Percentiles rank a stretch among this genome's conserved stretches.
Evolutionary conservation across 2,888 invertebrate species (phyloP).

Genomic region (Allolobophora icterica): DNA sequence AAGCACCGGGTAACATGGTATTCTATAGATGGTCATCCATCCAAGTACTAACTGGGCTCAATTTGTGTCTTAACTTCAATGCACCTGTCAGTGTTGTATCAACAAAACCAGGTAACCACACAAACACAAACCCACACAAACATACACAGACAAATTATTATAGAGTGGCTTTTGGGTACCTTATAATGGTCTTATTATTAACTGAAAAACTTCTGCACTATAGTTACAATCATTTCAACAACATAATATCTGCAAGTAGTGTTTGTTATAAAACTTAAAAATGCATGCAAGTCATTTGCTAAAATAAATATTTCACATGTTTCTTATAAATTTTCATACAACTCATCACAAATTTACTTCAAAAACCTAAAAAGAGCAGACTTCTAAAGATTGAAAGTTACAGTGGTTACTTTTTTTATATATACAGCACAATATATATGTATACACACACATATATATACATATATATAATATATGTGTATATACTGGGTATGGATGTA

Average conservation of each 20-base stretch:
- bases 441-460: too few species aligned
- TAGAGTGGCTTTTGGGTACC: not conserved
- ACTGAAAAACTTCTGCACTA: constrained; percentile 14
- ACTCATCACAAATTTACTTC: not conserved
- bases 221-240: not conserved
- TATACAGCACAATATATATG: too few species aligned
- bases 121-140: too few species aligned
- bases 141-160: not conserved
- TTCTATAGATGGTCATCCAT: not conserved
- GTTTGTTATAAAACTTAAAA: not conserved
- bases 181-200: not conserved
- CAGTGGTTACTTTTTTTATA: not conserved
- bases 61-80: not conserved
- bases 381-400: not conserved
- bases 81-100: not conserved
- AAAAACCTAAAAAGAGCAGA: not conserved
- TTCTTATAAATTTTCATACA: not conserved
- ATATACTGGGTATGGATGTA: not conserved
- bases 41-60: not conserved
- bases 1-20: not conserved
- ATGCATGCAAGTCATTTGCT: not conserved
- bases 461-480: too few species aligned
- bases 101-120: not conserved
- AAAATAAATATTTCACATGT: not conserved
- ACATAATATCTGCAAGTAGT: not conserved